Evolutionary conservation across 2,797 vertebrate genomes (phyloP), one percentile per base, ranked within the genome.

Genomic region (Urocyon cinereoargenteus): DNA sequence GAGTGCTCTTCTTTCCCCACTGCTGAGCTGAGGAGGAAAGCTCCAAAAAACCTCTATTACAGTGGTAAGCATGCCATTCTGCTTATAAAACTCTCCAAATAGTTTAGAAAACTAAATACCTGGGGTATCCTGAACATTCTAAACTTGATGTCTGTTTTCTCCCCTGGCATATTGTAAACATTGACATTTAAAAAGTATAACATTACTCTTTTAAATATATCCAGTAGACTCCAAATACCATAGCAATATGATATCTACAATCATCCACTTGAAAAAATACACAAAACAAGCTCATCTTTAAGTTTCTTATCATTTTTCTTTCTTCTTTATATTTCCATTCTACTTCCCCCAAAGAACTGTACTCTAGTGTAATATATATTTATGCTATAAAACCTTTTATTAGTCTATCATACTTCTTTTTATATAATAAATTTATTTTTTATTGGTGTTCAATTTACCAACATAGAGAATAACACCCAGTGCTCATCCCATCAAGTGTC

Each of bases 271-370:
- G 72, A 57, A 94, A 66, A 89, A 89, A 68, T 85, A 61, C 2
- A 86, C 9, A 36, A 93, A 82, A 84, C 21, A 93, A 86, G 36
- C 6, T 81, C 64, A 96, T 87, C 18, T 73, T 89, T 89, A 94
- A 79, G 9, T 59, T 91, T 70, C 53, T 8, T 91, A 57, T 31
- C 45, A 78, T 85, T 81, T 7, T 28, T 72, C 53, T 91, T 86
- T 96, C 10, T 81, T 92, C 34, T 87, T 96, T n/a, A 64, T 86
- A 91, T 86, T 87, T 90, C 45, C 45, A 85, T 93, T 92, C 34
- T 4, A 92, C 22, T 95, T 51, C 34, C 49, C 40, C 73, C 22
- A 84, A 89, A 82, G 24, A 66, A 81, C 21, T 82, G 2, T 82
- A 81, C 87, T 31, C 13, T 96, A 92, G 77, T 83, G 0, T 21